Evolutionary conservation across 1,140 invertebrate genomes (phyloP).

Genomic region (Lasaia peninsularis): DNA sequence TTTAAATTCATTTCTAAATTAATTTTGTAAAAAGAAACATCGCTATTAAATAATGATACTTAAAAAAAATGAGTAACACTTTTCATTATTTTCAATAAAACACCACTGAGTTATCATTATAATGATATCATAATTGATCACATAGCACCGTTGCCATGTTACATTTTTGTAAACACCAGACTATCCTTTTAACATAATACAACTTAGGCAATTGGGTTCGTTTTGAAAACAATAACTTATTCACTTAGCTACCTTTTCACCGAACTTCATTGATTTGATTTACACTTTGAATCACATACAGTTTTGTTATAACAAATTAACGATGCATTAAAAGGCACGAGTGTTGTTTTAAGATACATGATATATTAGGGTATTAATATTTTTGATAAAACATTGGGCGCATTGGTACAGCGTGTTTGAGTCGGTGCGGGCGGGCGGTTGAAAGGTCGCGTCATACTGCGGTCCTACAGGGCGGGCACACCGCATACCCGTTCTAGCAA

Average conservation of each 20-base stretch:
- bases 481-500: constrained; percentile 47
- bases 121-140: constrained; percentile 38
- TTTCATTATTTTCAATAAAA: constrained; percentile 3
- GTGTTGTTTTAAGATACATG: constrained; percentile 43
- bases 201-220: not conserved
- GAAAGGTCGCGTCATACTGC: constrained; percentile 63
- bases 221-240: constrained; percentile 15
- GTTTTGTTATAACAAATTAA: constrained; percentile 24
- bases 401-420: constrained; percentile 31
- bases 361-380: constrained; percentile 43
- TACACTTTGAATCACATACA: constrained; percentile 12
- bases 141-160: constrained; percentile 56
- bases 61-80: not conserved
- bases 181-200: constrained; percentile 10
- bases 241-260: constrained; percentile 9
- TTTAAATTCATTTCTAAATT: too few relatives aligned
- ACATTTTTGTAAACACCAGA: constrained; percentile 62
- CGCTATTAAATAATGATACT: too few relatives aligned
- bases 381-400: constrained; percentile 36
- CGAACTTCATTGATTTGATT: constrained; percentile 11
- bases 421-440: constrained; percentile 45
- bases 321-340: constrained; percentile 41
- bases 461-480: constrained; percentile 38
- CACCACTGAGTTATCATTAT: constrained; percentile 6
- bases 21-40: too few relatives aligned